A percentile compares a stretch with the other conserved stretches of the same genome.
Conservation (phyloP, 2,113 vertebrate species). For the Megaceryle maxima region DNA sequence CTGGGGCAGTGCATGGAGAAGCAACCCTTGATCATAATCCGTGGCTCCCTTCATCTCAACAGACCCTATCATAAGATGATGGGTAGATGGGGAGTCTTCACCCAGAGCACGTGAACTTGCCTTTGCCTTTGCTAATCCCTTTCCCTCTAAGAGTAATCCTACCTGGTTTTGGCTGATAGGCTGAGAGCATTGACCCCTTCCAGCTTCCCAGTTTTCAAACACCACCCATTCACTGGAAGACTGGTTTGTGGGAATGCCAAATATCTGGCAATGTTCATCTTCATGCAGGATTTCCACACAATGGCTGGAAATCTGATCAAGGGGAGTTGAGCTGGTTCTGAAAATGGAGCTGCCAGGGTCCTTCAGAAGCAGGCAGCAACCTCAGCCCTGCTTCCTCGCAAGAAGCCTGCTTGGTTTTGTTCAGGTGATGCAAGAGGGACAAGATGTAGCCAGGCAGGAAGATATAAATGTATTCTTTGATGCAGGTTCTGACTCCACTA, state of each 20-base stretch:
- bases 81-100: background rate
- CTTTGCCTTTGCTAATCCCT: background rate
- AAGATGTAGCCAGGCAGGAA: background rate
- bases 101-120: background rate
- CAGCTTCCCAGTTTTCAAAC: background rate
- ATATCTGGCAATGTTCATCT: background rate
- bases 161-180: background rate
- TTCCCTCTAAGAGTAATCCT: background rate
- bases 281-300: background rate
- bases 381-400: background rate
- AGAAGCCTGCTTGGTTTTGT: background rate
- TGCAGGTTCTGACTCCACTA: background rate
- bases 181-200: accelerated
- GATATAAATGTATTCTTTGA: background rate
- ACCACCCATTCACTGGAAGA: background rate
- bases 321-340: background rate
- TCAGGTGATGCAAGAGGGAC: background rate
- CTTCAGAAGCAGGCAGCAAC: background rate
- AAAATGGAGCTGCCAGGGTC: background rate
- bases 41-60: background rate
- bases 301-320: background rate
- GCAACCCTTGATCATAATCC: background rate
- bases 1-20: background rate
- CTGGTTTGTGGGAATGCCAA: background rate
- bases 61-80: background rate